Base-by-base conservation (phyloP, 2,113 vertebrate genomes). In the Morone saxatilis region DNA sequence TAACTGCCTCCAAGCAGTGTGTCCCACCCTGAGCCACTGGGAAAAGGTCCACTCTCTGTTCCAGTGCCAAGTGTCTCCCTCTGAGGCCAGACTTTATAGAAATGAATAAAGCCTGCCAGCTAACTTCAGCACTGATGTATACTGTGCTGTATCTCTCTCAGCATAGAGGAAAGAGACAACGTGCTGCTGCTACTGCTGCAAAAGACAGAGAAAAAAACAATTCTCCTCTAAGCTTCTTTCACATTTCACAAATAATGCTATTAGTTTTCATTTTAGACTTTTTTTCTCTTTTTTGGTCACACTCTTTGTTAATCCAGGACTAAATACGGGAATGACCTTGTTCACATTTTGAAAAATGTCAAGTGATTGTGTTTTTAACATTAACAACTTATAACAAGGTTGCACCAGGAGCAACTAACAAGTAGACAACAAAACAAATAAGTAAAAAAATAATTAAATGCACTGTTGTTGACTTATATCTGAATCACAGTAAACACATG, bases 11-110 rank as follows among this genome's bases (percentile, higher is more conserved):
- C 11, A 6, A 45, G 54, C 73, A 65, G 69, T 17, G 1, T 63
- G 63, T 76, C 72, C 61, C 66, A 36, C 69, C 41, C 57, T 70
- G 59, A 70, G 84, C 57, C 51, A 11, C 57, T 82, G 68, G 87
- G 82, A 84, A 80, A 82, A 89, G 40, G 76, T 72, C 72, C 54
- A n/a, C 38, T 75, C 81, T 90, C 65, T 88, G 83, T 87, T 87
- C 56, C 36, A 25, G 22, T 56, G 88, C 90, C 90, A 90, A 90
- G 77, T 75, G 51, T 84, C 71, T 78, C 80, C 78, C 75, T 87
- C 74, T 77, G 75, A 88, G 70, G 61, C 68, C 82, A 77, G 86
- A 81, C 79, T 87, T 83, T 85, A 81, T 78, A 69, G 79, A 88
- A 81, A 87, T 71, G 84, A 87, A 76, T 73, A 87, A 84, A 79